Evolutionary conservation across 2,888 invertebrate genomes (phyloP).

Genomic region (Drosophila planitibia): DNA sequence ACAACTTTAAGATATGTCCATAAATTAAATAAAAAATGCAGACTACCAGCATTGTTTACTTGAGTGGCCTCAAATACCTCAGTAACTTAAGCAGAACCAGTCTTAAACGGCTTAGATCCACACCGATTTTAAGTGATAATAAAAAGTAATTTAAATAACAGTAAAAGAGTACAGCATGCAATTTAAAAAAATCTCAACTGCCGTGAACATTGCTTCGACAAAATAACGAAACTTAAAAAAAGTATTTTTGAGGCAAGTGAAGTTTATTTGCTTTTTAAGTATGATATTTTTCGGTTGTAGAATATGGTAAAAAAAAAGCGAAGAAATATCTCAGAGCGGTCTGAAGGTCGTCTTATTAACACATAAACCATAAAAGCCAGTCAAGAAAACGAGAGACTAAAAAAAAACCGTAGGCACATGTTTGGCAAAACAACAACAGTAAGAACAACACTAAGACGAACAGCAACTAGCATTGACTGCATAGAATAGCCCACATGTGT

Average conservation of each 20-base stretch:
- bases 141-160: neutral
- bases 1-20: neutral
- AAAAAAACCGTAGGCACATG: conserved; percentile 54
- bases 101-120: neutral
- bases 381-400: conserved; percentile 41
- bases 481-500: conserved; percentile 80
- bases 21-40: neutral
- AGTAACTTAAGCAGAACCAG: neutral
- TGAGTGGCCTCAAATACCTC: neutral
- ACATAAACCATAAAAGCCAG: conserved; percentile 80
- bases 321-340: conserved; percentile 59
- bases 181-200: neutral
- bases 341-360: conserved; percentile 79
- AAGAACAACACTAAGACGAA: conserved; percentile 30
- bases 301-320: conserved; percentile 38
- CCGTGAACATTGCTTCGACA: conserved; percentile 9
- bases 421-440: conserved; percentile 48
- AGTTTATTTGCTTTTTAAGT: conserved; percentile 36
- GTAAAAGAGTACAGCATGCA: conserved; percentile 3
- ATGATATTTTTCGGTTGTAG: conserved; percentile 22
- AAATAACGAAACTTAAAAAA: neutral
- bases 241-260: neutral
- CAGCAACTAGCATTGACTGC: conserved; percentile 55
- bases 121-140: neutral
- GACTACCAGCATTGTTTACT: neutral